Percentiles rank a stretch among this genome's conserved stretches.
These are phyloP conservation scores for Brachirus orientalis DNA, from an alignment of 2,113 vertebrate genomes.

Conservation along the genomic window DNA sequence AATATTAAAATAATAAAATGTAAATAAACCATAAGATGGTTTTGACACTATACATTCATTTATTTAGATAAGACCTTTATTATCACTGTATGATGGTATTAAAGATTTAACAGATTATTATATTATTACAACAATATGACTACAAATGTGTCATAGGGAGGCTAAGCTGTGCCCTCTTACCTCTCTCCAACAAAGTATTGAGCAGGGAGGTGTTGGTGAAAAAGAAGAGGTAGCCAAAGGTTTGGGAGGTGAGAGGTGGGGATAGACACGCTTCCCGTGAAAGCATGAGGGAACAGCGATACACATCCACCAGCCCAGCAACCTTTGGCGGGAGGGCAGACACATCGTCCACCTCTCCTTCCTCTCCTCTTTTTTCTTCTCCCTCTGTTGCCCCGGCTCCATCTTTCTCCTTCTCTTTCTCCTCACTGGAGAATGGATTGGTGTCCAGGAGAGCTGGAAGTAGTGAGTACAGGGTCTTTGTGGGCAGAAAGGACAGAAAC, in stretches of 20 bases:
- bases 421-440: conserved; percentile 87
- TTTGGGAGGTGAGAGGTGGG: conserved; percentile 91
- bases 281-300: conserved; percentile 87
- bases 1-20: no score
- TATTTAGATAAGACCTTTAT: no score
- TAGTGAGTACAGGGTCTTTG: conserved; percentile 90
- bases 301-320: conserved; percentile 87
- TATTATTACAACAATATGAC: no score
- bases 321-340: conserved; percentile 85
- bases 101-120: no score
- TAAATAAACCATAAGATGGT: no score
- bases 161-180: conserved; percentile 67
- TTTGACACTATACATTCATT: no score
- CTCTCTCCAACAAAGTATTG: conserved; percentile 93
- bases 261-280: conserved; percentile 88
- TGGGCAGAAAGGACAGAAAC: conserved; percentile 33
- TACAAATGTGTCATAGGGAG: background rate
- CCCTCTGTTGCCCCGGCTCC: conserved; percentile 45
- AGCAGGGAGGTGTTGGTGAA: conserved; percentile 96
- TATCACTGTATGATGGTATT: no score
- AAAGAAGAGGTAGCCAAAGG: conserved; percentile 94
- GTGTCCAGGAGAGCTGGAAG: conserved; percentile 91
- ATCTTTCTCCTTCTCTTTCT: conserved; percentile 77
- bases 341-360: conserved; percentile 78
- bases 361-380: conserved; percentile 57